These are phyloP conservation scores for Drosophila punjabiensis DNA, from an alignment of 1,140 invertebrate genomes.

Conservation along the genomic window DNA sequence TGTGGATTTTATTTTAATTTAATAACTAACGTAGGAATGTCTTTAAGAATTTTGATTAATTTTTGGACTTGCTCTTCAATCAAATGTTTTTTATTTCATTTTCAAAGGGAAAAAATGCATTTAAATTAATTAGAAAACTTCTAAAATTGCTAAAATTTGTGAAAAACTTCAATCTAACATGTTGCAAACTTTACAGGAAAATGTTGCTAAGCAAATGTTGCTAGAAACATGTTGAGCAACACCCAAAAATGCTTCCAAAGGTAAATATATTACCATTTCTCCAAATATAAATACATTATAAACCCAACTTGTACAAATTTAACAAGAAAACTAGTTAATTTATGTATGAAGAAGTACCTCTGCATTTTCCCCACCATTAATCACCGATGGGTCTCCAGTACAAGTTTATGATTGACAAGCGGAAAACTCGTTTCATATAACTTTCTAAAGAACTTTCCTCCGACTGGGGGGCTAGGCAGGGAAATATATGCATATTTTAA, in stretches of 20 bases:
- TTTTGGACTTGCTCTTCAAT: neutral
- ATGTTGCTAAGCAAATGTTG: neutral
- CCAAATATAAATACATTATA: neutral
- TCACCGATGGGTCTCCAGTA: constrained; percentile 37
- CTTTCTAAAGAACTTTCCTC: constrained; percentile 78
- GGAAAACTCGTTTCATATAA: constrained; percentile 52
- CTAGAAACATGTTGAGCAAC: neutral
- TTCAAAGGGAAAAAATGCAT: neutral
- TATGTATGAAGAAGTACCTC: neutral
- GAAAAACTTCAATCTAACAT: neutral
- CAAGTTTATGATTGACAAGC: constrained; percentile 39
- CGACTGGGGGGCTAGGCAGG: neutral
- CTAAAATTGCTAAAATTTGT: neutral
- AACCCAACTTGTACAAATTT: neutral
- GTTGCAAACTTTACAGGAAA: neutral
- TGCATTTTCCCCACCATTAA: constrained; percentile 11
- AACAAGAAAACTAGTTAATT: neutral
- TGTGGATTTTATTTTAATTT: neutral
- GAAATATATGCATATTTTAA: constrained; percentile 59
- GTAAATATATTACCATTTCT: no score
- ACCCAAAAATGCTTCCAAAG: neutral
- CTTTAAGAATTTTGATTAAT: neutral
- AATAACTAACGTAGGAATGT: neutral
- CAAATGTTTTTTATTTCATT: neutral
- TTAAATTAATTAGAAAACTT: no score